Evolutionary conservation across 2,113 vertebrate species (phyloP).

Genomic region (Cephalopholis sonnerati): DNA sequence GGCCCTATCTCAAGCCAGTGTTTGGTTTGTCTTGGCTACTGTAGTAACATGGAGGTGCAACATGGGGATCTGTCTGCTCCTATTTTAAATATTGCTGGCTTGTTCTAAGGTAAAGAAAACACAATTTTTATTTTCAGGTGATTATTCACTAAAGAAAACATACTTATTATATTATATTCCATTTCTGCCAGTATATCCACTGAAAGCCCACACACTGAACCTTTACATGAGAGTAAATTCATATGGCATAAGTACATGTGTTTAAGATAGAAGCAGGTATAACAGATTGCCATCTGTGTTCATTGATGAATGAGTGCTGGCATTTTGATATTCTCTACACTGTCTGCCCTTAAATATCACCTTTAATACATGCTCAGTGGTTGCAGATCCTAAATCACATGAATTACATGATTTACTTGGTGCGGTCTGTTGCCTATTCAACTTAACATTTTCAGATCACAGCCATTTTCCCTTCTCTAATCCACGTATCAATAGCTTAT

Average conservation of each 20-base stretch:
- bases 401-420: background rate
- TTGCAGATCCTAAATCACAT: conserved; percentile 1
- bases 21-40: no score
- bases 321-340: background rate
- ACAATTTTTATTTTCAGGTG: no score
- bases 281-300: conserved; percentile 10
- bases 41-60: no score
- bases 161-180: no score
- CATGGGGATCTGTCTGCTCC: no score
- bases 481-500: conserved; percentile 1
- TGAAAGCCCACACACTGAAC: no score
- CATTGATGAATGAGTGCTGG: background rate
- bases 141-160: no score
- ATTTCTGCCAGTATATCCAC: no score
- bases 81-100: no score
- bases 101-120: no score
- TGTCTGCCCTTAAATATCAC: background rate
- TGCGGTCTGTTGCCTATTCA: conserved; percentile 27
- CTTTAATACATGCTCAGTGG: background rate
- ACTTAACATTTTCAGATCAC: conserved; percentile 25
- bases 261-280: background rate
- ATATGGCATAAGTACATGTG: background rate
- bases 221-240: background rate
- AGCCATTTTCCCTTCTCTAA: conserved; percentile 25
- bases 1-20: no score